Conservation (phyloP, 2,113 vertebrate species). For the Gymnarchus niloticus region DNA sequence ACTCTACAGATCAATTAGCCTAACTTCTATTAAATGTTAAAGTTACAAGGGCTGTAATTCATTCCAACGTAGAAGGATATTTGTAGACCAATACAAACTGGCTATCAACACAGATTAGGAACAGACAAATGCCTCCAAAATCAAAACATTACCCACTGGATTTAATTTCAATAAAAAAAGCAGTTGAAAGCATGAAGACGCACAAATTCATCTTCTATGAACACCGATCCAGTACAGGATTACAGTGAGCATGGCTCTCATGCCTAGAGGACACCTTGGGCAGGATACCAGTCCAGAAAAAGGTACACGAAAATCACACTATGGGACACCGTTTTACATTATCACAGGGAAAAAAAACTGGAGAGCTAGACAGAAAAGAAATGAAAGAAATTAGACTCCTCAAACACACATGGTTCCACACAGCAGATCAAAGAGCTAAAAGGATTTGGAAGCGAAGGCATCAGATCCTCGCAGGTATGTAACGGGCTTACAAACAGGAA, state of each 20-base stretch:
- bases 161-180: neutral
- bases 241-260: neutral
- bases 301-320: neutral
- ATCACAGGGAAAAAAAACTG: too few species aligned
- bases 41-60: neutral
- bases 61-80: neutral
- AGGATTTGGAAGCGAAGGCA: too few species aligned
- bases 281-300: neutral
- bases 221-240: neutral
- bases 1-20: neutral
- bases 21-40: conserved; percentile 5
- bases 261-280: neutral
- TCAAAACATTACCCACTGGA: neutral
- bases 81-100: neutral
- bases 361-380: too few species aligned
- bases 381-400: too few species aligned
- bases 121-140: neutral
- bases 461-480: neutral
- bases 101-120: neutral
- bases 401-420: too few species aligned
- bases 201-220: neutral
- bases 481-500: neutral
- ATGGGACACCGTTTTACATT: neutral
- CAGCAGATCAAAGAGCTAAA: too few species aligned
- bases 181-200: neutral